These are phyloP conservation scores for Bufo gargarizans DNA, from an alignment of 2,113 vertebrate genomes.

Conservation along the genomic window DNA sequence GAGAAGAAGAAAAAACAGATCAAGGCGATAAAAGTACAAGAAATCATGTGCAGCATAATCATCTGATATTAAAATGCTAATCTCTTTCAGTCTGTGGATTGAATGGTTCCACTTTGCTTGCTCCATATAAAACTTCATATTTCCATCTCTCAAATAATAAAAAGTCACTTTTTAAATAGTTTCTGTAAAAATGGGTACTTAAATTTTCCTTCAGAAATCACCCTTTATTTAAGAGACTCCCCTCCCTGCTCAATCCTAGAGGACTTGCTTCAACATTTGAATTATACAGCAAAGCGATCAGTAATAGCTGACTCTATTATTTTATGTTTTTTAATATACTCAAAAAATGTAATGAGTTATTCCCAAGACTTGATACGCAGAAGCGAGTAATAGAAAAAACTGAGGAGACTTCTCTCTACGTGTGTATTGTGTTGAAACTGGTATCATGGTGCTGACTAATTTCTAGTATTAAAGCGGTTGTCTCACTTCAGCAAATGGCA, in stretches of 20 bases:
- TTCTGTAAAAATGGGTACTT: slow-evolving; percentile 57
- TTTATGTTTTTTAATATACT: slow-evolving; percentile 57
- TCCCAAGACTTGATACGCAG: slow-evolving; percentile 50
- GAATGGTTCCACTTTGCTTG: slow-evolving; percentile 57
- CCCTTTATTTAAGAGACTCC: slow-evolving; percentile 56
- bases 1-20: slow-evolving; percentile 48
- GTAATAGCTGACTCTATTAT: slow-evolving; percentile 54
- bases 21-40: slow-evolving; percentile 33
- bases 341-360: slow-evolving; percentile 45
- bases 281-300: slow-evolving; percentile 56
- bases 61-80: slow-evolving; percentile 57
- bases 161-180: slow-evolving; percentile 58
- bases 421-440: slow-evolving; percentile 52
- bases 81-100: slow-evolving; percentile 53
- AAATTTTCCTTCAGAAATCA: slow-evolving; percentile 54
- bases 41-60: slow-evolving; percentile 51
- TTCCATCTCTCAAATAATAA: slow-evolving; percentile 57
- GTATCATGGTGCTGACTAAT: slow-evolving; percentile 36
- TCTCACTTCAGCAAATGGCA: too few relatives aligned
- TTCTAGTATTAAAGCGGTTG: slow-evolving; percentile 41
- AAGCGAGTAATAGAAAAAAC: slow-evolving; percentile 56
- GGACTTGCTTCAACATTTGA: slow-evolving; percentile 47
- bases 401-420: slow-evolving; percentile 20
- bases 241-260: slow-evolving; percentile 43
- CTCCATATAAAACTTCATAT: slow-evolving; percentile 57